These are phyloP conservation scores for Lagocephalus sceleratus DNA, from an alignment of 2,797 vertebrate genomes.

Conservation along the genomic window DNA sequence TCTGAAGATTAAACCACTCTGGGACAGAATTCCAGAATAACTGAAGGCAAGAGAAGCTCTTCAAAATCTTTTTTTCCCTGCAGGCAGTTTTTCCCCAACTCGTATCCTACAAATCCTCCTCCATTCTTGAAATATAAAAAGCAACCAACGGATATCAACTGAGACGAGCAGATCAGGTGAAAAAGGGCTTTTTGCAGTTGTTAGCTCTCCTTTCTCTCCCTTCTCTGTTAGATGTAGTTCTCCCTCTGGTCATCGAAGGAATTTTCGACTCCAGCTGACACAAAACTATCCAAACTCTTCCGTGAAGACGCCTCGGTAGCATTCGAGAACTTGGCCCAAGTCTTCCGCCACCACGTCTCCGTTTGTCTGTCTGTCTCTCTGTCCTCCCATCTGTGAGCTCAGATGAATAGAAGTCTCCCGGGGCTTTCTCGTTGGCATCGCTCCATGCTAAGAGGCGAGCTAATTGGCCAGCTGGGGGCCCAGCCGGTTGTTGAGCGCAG, in stretches of 20 bases:
- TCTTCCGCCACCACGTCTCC: constrained; percentile 31
- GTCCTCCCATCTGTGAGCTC: constrained; percentile 74
- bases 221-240: constrained; percentile 1
- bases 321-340: constrained; percentile 59
- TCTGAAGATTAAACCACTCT: too few species aligned
- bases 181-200: too few species aligned
- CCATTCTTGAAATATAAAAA: too few species aligned
- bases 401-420: constrained; percentile 68
- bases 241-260: constrained; percentile 41
- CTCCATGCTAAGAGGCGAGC: constrained; percentile 68
- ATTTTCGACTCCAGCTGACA: constrained; percentile 56
- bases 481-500: constrained; percentile 63
- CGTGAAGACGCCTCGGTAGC: constrained; percentile 67
- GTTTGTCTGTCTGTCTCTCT: constrained; percentile 28
- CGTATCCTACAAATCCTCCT: too few species aligned
- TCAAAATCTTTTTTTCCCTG: not conserved
- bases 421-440: constrained; percentile 70
- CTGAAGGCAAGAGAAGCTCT: constrained; percentile 16
- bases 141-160: too few species aligned
- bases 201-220: too few species aligned
- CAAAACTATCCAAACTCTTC: constrained; percentile 60
- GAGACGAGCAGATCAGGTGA: too few species aligned
- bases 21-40: too few species aligned
- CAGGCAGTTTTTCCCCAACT: too few species aligned
- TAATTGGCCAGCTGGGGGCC: constrained; percentile 81